A percentile compares a stretch with the other conserved stretches of the same genome.
Evolutionary conservation across 2,888 invertebrate species (phyloP).

Genomic region (Drosophila recens): DNA sequence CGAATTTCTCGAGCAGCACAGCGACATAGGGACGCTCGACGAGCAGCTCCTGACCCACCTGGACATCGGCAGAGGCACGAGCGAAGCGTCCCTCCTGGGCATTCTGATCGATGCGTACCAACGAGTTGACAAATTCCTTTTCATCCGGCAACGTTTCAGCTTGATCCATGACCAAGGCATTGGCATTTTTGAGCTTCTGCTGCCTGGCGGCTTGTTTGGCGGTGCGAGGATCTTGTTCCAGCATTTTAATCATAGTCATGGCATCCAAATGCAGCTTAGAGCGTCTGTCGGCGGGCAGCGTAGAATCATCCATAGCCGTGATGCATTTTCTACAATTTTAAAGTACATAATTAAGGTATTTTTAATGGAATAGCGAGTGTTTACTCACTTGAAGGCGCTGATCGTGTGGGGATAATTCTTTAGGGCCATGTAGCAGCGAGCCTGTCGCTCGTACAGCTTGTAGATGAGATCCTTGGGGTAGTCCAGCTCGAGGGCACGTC

Average conservation of each 20-base stretch:
- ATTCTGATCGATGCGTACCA: conserved; percentile 88
- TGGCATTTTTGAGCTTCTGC: conserved; percentile 56
- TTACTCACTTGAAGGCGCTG: conserved; percentile 87
- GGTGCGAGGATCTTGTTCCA: conserved; percentile 88
- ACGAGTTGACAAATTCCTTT: conserved; percentile 86
- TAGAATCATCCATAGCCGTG: conserved; percentile 89
- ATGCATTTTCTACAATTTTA: conserved; percentile 87
- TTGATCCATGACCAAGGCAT: conserved; percentile 34
- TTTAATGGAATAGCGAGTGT: rapidly evolving
- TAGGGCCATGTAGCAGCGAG: conserved; percentile 89
- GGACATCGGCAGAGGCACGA: conserved; percentile 89
- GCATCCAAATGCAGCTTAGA: conserved; percentile 89
- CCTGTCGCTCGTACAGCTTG: conserved; percentile 91
- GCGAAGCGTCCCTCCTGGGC: conserved; percentile 90
- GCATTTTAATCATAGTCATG: conserved; percentile 90
- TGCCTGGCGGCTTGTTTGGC: conserved; percentile 73
- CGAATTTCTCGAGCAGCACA: conserved; percentile 89
- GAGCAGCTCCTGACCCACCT: conserved; percentile 90
- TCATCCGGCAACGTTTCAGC: conserved; percentile 65
- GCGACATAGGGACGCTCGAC: conserved; percentile 91
- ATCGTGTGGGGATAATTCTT: conserved; percentile 89
- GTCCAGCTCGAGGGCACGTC: conserved; percentile 87
- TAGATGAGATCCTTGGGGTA: conserved; percentile 91
- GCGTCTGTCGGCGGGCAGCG: conserved; percentile 87
- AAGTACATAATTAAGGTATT: background rate